Percentiles rank a stretch among this genome's conserved stretches.
phyloP scores from a whole-genome alignment of 2,888 invertebrate genomes.

The Gastrophysa polygoni region DNA sequence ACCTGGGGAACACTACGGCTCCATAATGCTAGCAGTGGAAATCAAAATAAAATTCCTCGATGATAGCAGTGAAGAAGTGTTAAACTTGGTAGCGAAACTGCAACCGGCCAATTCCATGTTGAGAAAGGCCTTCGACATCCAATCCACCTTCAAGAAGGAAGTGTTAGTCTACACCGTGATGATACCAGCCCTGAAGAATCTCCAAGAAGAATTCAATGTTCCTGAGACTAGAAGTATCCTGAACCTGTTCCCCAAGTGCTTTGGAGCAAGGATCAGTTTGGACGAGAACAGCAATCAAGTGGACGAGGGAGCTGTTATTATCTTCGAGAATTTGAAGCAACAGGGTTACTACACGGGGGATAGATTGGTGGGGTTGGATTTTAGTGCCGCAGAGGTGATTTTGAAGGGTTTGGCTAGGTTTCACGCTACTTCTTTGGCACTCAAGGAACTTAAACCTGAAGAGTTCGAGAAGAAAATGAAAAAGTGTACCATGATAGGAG shows the following conservation, averaged over 20 bases:
- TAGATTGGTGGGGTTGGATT: slow-evolving; percentile 61
- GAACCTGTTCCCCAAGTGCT: slow-evolving; percentile 60
- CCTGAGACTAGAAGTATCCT: slow-evolving; percentile 55
- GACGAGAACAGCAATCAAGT: slow-evolving; percentile 54
- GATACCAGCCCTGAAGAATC: slow-evolving; percentile 58
- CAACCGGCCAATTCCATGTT: slow-evolving; percentile 63
- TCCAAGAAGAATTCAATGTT: slow-evolving; percentile 61
- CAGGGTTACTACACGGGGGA: slow-evolving; percentile 62
- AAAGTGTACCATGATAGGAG: slow-evolving; percentile 54
- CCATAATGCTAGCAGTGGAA: slow-evolving; percentile 61
- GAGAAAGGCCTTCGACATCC: slow-evolving; percentile 62
- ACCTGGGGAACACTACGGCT: slow-evolving; percentile 69
- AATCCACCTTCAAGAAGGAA: slow-evolving; percentile 65
- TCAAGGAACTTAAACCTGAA: slow-evolving; percentile 59
- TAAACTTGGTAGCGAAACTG: slow-evolving; percentile 64
- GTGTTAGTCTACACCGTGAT: slow-evolving; percentile 62
- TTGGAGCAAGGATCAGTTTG: slow-evolving; percentile 61
- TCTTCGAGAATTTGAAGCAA: slow-evolving; percentile 64
- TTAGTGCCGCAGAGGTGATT: slow-evolving; percentile 59
- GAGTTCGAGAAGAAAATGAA: slow-evolving; percentile 56
- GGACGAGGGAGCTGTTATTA: slow-evolving; percentile 64
- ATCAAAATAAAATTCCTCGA: slow-evolving; percentile 48
- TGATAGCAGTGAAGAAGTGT: slow-evolving; percentile 47
- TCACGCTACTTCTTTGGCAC: slow-evolving; percentile 65
- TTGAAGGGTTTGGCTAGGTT: slow-evolving; percentile 62